Conservation (phyloP, 2,113 vertebrate genomes). For the Petaurus breviceps region DNA sequence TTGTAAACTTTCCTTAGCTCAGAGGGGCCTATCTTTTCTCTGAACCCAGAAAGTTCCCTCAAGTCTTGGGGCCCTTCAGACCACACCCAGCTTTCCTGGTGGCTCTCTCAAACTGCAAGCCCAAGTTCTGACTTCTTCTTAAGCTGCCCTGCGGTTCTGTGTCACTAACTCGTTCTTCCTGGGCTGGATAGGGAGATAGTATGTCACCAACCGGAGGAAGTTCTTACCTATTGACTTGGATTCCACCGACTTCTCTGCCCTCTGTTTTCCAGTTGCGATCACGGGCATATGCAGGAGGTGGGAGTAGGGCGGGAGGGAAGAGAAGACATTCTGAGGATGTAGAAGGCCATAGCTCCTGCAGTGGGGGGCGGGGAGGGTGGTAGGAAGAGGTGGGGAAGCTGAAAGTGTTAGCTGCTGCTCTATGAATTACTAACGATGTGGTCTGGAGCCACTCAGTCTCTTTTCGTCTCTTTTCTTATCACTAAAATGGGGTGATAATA, state of each 20-base stretch:
- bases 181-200: not conserved
- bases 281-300: too few relatives aligned
- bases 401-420: not conserved
- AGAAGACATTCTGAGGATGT: not conserved
- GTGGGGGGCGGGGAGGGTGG: not conserved
- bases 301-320: not conserved
- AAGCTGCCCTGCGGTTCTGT: not conserved
- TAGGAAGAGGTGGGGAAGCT: accelerated
- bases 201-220: not conserved
- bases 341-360: not conserved
- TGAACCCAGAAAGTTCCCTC: too few relatives aligned
- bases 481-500: not conserved
- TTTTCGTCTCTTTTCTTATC: not conserved
- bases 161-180: not conserved
- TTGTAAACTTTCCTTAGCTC: not conserved
- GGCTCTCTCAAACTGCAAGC: not conserved
- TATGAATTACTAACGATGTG: not conserved
- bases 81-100: not conserved
- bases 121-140: not conserved
- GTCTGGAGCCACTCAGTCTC: not conserved
- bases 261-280: not conserved
- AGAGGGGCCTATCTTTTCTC: not conserved
- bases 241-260: not conserved
- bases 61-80: not conserved
- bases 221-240: not conserved